Evolutionary conservation across 2,888 invertebrate species (phyloP), one percentile per base, ranked within the genome.

Genomic region (Sepioteuthis lessoniana): DNA sequence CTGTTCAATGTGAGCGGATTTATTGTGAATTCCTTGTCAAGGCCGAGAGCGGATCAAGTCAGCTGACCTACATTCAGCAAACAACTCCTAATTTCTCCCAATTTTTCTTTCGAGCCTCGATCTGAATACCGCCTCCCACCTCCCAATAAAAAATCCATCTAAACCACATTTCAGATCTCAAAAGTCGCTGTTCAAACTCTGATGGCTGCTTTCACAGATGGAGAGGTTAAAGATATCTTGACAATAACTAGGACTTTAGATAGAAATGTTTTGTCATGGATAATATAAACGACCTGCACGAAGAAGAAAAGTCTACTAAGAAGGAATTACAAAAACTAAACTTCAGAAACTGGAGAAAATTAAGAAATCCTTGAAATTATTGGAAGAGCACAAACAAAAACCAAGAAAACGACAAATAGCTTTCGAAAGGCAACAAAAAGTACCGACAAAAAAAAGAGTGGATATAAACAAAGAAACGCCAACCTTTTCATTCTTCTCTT

Each of bases 11-110:
- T n/a, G 16, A 76, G 76, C 76, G 76, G 76, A 76, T 76, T 76
- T 76, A 76, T 76, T 76, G 76, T 28, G 55, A 55, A 55, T 55
- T 55, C 55, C 55, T 55, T 21, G 21, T 76, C 76, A 76, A 76
- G 76, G 76, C n/a, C 35, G 76, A 76, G 76, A 76, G 35, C n/a
- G 76, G 76, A 76, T 76, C 76, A 76, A 76, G 76, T 76, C 76
- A 4, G 35, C 76, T 76, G 76, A 76, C 76, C n/a, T n/a, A 76
- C 76, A 76, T 76, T 19, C 13, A 76, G 16, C 16, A 16, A 35
- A 35, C 16, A 16, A n/a, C n/a, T 13, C 76, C 76, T 35, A 16
- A 76, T 76, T 76, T 35, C 0, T 16, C n/a, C 76, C 35, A n/a
- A 13, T n/a, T 76, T 25, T 35, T 35, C 16, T 16, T 35, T 19